Evolutionary conservation across 2,888 invertebrate species (phyloP), one percentile per base, ranked within the genome.

Genomic region (Agonopterix subpropinquella): DNA sequence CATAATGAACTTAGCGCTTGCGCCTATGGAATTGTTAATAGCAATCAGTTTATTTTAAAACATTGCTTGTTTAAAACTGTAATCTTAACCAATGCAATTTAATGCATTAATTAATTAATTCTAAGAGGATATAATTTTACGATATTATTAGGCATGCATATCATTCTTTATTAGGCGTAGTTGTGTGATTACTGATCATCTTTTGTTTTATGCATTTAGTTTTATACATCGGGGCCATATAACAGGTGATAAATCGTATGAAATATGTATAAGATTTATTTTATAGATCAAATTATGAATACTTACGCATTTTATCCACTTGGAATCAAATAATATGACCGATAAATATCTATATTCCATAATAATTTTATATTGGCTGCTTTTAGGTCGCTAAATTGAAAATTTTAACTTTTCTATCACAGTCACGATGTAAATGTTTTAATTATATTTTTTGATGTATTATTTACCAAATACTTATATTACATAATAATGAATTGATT

Each of bases 161-260:
- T 74, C 73, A 73, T 73, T 72, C 62, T 67, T 55, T 50, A 50
- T 50, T 65, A 65, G 57, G 53, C 45, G 46, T 51, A 46, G 18
- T 44, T 41, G 41, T 48, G 47, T 53, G 45, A 41, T 47, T 54
- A 50, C 51, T 58, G 54, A 47, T 28, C 48, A 13, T 47, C 51
- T 53, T 49, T 51, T 49, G 47, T 55, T 56, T 56, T 52, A 54
- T 61, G 58, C 63, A 65, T 70, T 76, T 72, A 63, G 51, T 71
- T 68, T 59, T 46, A 50, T 57, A 61, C 65, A 60, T 65, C 58
- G 70, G 71, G 71, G 79, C 77, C 79, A 78, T 79, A 75, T 62
- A 53, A 65, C 69, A 66, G 58, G 73, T 78, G 77, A 76, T 77
- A 71, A 43, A 48, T 49, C 47, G 18, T 44, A 44, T 13, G 4